Base-by-base conservation (phyloP, 2,113 vertebrate species). In the Pongo pygmaeus region DNA sequence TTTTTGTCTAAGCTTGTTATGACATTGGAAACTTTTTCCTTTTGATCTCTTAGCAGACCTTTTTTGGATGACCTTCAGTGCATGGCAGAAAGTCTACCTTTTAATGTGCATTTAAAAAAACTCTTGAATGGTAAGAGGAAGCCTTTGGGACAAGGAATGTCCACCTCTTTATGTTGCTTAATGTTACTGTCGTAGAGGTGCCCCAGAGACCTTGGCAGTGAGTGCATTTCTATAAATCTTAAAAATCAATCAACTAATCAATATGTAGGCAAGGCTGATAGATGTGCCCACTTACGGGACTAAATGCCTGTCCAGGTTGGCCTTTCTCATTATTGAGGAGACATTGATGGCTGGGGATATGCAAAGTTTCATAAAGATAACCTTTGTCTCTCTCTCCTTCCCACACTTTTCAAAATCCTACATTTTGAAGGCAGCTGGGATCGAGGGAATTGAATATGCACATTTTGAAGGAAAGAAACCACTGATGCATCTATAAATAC, bases 211-310 rank as follows among this genome's bases (percentile, higher is more conserved):
- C 83, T 97, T 98, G 97, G 96, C 92, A 96, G 87, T 84, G 74
- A 98, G 80, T 84, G 38, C 93, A 92, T 94, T 92, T 96, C 97
- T 97, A 98, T 97, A 98, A 98, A 98, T 96, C 91, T 98, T 96
- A 93, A 96, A 97, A 96, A 97, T 97, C 95, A 97, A 96, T 97
- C 81, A 93, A 22, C 74, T 94, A 80, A 96, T 98, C 97, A 94
- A 95, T 98, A 94, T 78, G 52, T 30, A 70, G 81, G 77, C 81
- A 96, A 89, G 78, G 87, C 64, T 81, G 77, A 91, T 92, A 40
- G 96, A 96, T 46, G n/a, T 92, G 77, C 46, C 79, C 90, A 97
- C 70, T 96, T 97, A 97, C 57, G 78, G 40, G 64, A 88, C 92
- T 77, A 93, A 95, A 94, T 89, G 67, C 80, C 50, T 94, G 16